Conservation (phyloP, 2,797 vertebrate genomes). For the Pristis pectinata region DNA sequence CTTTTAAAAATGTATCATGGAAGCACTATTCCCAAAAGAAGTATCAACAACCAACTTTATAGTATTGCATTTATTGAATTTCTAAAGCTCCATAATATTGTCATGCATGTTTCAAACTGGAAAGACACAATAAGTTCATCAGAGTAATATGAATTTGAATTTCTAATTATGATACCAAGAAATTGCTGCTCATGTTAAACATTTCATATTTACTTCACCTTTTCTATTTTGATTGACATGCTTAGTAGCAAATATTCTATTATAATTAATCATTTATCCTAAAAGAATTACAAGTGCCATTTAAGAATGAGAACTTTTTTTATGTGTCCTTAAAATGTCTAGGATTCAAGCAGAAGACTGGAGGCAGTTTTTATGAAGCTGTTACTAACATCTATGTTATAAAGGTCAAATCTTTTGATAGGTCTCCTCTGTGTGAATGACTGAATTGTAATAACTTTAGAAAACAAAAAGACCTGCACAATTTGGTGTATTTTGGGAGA, state of each 20-base stretch:
- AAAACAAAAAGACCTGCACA: not conserved
- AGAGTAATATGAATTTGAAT: not conserved
- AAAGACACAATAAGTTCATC: not conserved
- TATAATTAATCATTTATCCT: not conserved
- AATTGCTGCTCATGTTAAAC: not conserved
- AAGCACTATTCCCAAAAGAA: not conserved
- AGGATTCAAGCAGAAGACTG: not conserved
- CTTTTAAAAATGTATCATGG: not conserved
- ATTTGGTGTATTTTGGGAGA: not conserved
- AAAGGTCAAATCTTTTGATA: not conserved
- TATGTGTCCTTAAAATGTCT: not conserved
- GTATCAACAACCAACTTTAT: not conserved
- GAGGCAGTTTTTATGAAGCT: not conserved
- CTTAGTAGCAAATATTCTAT: not conserved
- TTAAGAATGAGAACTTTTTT: not conserved
- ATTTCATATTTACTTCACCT: not conserved
- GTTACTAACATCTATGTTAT: not conserved
- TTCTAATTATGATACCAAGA: not conserved
- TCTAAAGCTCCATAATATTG: not conserved
- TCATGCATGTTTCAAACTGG: not conserved
- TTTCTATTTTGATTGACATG: not conserved
- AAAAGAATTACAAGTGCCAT: not conserved
- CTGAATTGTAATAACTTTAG: not conserved
- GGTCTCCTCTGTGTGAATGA: not conserved
- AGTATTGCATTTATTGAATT: not conserved